These are phyloP conservation scores for Rattus rattus DNA, from an alignment of 2,113 vertebrate species.

Conservation along the genomic window DNA sequence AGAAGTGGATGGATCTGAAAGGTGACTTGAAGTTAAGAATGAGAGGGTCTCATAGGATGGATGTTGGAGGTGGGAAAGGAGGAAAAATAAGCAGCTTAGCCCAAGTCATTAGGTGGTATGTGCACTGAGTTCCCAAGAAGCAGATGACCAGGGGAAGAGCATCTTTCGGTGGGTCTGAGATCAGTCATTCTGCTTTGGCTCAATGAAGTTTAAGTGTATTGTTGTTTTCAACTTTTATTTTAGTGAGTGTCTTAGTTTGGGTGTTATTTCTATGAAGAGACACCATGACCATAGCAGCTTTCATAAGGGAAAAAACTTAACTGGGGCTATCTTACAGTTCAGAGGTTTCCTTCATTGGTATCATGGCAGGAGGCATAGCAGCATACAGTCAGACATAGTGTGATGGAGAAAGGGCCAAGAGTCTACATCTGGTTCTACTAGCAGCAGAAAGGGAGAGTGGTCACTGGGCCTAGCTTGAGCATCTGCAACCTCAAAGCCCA, in stretches of 20 bases:
- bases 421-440: background rate
- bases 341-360: background rate
- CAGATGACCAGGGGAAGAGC: constrained; percentile 2
- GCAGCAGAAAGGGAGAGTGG: background rate
- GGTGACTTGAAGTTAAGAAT: background rate
- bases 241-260: background rate
- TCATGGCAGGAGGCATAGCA: background rate
- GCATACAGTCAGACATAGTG: background rate
- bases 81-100: background rate
- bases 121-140: background rate
- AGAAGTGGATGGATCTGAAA: background rate
- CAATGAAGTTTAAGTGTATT: constrained; percentile 57
- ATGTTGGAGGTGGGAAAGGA: background rate
- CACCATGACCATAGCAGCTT: background rate
- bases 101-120: background rate
- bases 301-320: background rate
- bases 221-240: constrained; percentile 56
- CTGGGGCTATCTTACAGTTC: background rate
- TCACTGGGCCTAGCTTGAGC: background rate
- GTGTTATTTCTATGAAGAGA: background rate
- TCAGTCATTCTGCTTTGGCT: constrained; percentile 43
- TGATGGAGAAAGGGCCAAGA: background rate
- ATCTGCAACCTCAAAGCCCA: background rate
- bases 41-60: background rate
- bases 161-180: constrained; percentile 36